A percentile compares a stretch with the other conserved stretches of the same genome.
Conservation (phyloP, 2,888 invertebrate species). For the Stenoptilia bipunctidactyla region DNA sequence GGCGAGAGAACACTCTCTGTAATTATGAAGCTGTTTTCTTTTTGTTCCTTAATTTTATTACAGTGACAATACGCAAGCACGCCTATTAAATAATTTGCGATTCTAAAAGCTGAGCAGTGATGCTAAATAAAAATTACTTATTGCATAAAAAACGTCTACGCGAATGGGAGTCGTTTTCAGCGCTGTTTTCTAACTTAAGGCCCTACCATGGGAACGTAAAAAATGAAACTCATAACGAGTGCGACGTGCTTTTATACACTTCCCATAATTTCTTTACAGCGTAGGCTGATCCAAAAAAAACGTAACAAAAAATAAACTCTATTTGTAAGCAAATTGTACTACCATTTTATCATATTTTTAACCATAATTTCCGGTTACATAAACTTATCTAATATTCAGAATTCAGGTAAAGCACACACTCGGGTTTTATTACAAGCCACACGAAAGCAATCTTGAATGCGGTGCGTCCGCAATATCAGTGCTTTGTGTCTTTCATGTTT, state of each 20-base stretch:
- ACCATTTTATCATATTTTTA: too few relatives aligned
- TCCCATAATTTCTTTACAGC: conserved; percentile 5
- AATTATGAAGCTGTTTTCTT: conserved; percentile 53
- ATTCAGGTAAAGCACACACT: conserved; percentile 15
- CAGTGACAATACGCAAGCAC: conserved; percentile 50
- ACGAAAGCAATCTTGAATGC: conserved; percentile 37
- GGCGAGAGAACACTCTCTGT: conserved; percentile 43
- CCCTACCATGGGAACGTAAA: conserved; percentile 27
- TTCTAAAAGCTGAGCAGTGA: neutral
- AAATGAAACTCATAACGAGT: conserved; percentile 40
- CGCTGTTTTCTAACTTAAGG: neutral
- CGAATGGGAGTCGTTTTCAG: conserved; percentile 32
- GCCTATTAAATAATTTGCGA: conserved; percentile 51
- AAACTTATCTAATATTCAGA: conserved; percentile 28
- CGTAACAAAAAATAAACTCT: too few relatives aligned
- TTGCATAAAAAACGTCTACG: conserved; percentile 18
- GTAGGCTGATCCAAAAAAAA: too few relatives aligned
- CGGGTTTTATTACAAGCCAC: conserved; percentile 40
- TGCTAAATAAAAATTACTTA: conserved; percentile 10
- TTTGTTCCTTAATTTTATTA: conserved; percentile 58
- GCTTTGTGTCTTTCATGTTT: neutral
- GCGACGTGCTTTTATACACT: conserved; percentile 16
- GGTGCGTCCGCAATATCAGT: conserved; percentile 15
- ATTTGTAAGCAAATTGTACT: too few relatives aligned
- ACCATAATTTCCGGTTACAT: neutral